Conservation (phyloP, 2,113 vertebrate species). For the Halcyon malimbica region DNA sequence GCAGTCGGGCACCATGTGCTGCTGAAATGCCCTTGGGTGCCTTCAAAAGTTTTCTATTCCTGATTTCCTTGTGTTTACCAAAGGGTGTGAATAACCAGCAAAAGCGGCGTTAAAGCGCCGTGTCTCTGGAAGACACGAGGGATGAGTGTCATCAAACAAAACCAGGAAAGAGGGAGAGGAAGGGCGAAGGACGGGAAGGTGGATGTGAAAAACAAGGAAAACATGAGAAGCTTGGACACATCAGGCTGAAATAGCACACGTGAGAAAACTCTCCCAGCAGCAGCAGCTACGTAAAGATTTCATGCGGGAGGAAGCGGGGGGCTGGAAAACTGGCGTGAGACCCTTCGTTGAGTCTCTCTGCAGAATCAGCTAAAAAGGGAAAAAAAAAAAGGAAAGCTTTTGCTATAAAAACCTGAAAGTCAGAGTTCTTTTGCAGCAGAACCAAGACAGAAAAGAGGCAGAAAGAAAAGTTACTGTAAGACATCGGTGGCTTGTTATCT, state of each 20-base stretch:
- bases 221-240: background rate
- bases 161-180: constrained; percentile 53
- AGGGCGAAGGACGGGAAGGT: constrained; percentile 47
- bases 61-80: background rate
- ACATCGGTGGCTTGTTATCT: background rate
- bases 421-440: background rate
- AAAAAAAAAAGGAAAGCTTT: background rate
- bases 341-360: accelerated
- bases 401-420: background rate
- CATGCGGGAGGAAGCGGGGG: background rate
- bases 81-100: background rate
- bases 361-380: background rate
- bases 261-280: constrained; percentile 10
- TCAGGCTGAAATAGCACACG: constrained; percentile 15
- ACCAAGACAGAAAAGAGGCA: background rate
- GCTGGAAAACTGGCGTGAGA: accelerated
- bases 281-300: background rate
- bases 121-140: background rate
- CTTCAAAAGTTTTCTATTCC: background rate
- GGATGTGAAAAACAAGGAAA: constrained; percentile 22
- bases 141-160: constrained; percentile 24
- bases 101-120: background rate
- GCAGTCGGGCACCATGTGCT: accelerated
- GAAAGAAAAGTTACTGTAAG: background rate
- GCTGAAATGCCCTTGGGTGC: background rate